Percentiles rank a stretch among this genome's conserved stretches.
phyloP scores from a whole-genome alignment of 2,797 vertebrate genomes.

The Clarias laeviceps region DNA sequence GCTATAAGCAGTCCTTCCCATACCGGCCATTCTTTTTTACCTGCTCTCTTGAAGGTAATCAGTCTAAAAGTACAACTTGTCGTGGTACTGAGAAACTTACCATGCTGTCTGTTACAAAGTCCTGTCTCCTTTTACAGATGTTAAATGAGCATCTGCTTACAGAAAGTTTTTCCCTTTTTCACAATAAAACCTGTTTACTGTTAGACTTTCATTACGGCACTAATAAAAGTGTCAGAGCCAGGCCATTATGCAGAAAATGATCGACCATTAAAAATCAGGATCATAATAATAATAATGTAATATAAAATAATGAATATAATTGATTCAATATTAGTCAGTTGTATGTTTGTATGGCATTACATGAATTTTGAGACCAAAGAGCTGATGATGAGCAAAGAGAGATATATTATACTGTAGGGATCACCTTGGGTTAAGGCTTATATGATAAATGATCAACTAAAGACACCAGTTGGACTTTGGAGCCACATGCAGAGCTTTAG shows the following conservation, averaged over 20 bases:
- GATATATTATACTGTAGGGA: neutral
- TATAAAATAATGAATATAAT: neutral
- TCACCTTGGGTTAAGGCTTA: neutral
- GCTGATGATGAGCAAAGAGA: neutral
- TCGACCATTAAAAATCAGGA: neutral
- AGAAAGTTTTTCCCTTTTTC: neutral
- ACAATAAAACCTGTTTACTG: neutral
- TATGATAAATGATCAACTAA: conserved; percentile 6
- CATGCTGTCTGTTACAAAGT: neutral
- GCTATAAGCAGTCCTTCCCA: neutral
- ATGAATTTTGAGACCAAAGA: neutral
- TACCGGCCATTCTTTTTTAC: neutral
- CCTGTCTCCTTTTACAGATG: neutral
- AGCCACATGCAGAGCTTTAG: conserved; percentile 9
- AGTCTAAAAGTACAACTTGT: neutral
- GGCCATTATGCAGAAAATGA: neutral
- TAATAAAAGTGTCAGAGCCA: neutral
- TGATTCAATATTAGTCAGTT: neutral
- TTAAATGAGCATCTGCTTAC: neutral
- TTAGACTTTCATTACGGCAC: neutral
- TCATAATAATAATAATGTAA: neutral
- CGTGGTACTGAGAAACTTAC: neutral
- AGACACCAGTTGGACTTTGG: conserved; percentile 7
- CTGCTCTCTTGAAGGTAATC: neutral
- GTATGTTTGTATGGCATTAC: neutral